phyloP scores from a whole-genome alignment of 2,888 invertebrate species.

The Linnaemya tessellans region DNA sequence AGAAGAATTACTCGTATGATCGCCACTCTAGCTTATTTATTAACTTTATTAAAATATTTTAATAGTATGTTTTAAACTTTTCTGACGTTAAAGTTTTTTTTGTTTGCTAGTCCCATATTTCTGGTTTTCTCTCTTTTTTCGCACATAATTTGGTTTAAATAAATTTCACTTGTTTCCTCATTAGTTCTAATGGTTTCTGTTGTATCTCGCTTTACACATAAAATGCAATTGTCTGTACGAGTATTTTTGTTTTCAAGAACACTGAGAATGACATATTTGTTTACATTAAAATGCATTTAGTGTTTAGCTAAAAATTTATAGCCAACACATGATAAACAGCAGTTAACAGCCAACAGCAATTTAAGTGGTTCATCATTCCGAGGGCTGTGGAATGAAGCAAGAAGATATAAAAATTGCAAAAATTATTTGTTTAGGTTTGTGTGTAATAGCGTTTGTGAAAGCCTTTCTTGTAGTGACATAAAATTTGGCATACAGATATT shows the following conservation, averaged over 20 bases:
- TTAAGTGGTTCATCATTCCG: constrained; percentile 9
- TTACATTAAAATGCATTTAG: constrained; percentile 19
- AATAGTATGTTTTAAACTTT: no score
- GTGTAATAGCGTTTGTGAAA: neutral
- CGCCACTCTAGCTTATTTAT: no score
- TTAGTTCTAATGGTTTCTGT: constrained; percentile 1
- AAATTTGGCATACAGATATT: no score
- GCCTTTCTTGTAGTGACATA: no score
- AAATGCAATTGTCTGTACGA: neutral
- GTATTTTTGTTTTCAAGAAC: neutral
- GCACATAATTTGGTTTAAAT: constrained; percentile 10
- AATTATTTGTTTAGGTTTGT: neutral
- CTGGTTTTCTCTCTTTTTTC: no score
- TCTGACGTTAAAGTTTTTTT: no score
- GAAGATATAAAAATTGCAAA: neutral
- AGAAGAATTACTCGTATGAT: no score
- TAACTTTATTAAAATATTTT: no score
- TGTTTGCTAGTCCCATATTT: no score
- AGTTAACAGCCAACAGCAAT: constrained; percentile 16
- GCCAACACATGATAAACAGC: neutral
- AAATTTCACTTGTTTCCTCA: constrained; percentile 31
- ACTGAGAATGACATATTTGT: constrained; percentile 10
- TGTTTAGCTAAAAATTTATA: constrained; percentile 20
- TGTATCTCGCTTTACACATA: neutral
- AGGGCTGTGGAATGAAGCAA: neutral